These are phyloP conservation scores for Altica lythri DNA, from an alignment of 2,888 invertebrate genomes.

Conservation along the genomic window DNA sequence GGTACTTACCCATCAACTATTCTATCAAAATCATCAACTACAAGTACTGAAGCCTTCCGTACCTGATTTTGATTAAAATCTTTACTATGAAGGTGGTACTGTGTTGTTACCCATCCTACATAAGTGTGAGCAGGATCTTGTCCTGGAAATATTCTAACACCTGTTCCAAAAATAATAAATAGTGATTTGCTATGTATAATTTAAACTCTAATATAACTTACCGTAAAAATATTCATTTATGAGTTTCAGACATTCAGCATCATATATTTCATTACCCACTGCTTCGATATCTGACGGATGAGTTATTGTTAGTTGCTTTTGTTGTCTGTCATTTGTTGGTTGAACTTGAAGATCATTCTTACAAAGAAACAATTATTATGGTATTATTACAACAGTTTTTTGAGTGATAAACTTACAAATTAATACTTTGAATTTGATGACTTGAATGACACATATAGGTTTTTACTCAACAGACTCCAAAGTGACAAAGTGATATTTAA, in stretches of 20 bases:
- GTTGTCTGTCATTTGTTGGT: conserved; percentile 68
- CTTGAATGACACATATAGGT: too few species aligned
- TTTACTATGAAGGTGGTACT: conserved; percentile 89
- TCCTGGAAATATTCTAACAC: conserved; percentile 85
- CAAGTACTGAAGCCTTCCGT: conserved; percentile 78
- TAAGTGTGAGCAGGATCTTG: conserved; percentile 95
- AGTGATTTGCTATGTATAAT: neutral
- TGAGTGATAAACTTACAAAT: too few species aligned
- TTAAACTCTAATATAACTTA: conserved; percentile 19
- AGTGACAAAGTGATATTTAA: too few species aligned
- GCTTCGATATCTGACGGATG: conserved; percentile 76
- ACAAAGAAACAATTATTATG: too few species aligned
- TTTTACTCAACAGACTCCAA: too few species aligned
- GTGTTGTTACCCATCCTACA: conserved; percentile 99
- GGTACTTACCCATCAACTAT: conserved; percentile 72
- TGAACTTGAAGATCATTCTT: conserved; percentile 61
- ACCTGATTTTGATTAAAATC: conserved; percentile 90
- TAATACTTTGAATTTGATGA: too few species aligned
- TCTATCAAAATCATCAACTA: conserved; percentile 79
- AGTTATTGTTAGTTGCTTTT: conserved; percentile 75
- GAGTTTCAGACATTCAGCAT: conserved; percentile 82
- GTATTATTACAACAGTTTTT: too few species aligned
- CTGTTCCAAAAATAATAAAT: conserved; percentile 44
- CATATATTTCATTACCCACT: conserved; percentile 85
- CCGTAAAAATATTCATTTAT: conserved; percentile 99